Base-by-base conservation (phyloP, 2,888 invertebrate species). In the Aromia moschata region DNA sequence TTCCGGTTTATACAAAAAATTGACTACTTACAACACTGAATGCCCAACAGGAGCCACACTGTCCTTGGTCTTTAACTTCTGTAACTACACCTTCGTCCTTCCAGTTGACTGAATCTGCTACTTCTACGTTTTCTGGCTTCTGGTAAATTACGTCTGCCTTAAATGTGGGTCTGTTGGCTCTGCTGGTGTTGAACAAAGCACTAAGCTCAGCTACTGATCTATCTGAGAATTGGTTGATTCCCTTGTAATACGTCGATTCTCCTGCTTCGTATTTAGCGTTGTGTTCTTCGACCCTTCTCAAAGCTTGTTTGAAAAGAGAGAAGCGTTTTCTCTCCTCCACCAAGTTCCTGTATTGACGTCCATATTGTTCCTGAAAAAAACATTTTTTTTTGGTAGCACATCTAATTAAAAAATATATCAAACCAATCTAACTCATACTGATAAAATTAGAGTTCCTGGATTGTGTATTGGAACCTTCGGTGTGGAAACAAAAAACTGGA, bases 231-330 rank as follows among this genome's bases (percentile, higher is more conserved):
- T 49, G 25, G 9, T 51, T 69, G n/a, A 67, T 46, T 15, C 52
- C 60, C 14, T 64, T 14, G 41, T 45, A 55, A 44, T 65, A 69
- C 0, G 65, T 46, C 15, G 44, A 53, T 31, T 65, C 45, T 5
- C 65, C 69, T 14, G 45, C 46, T 5, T 58, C 58, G 33, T 60
- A 69, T 58, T 52, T 49, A 10, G 51, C 47, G 31, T 69, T 67
- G 53, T 69, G 65, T 47, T 62, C 53, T 55, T 65, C 59, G 11
- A 69, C 65, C 54, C 57, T 45, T 2, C 17, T 7, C n/a, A 68
- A 36, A 25, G 60, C 66, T 12, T 54, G 9, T 18, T 57, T 44
- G 45, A 64, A 68, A 4, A 63, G 56, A 20, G 16, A 12, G 45
- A 64, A 62, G n/a, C 68, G 60, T 1, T 33, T 4, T 25, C 38